Evolutionary conservation across 2,797 vertebrate species (phyloP).

Genomic region (Cyprinella venusta): DNA sequence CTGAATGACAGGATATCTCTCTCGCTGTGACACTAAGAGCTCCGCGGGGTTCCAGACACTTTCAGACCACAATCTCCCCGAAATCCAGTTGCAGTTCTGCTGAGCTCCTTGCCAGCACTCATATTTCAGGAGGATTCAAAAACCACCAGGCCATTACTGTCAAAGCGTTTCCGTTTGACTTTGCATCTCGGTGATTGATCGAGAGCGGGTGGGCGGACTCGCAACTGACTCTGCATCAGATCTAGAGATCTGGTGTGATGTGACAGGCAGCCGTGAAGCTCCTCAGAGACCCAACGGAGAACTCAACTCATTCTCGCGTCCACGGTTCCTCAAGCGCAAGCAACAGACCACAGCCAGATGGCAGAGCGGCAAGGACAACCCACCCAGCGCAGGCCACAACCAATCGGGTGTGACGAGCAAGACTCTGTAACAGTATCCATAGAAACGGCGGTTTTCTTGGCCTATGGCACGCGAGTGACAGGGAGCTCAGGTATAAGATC

Average conservation of each 20-base stretch:
- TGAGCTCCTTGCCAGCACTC: neutral
- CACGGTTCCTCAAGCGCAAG: slow-evolving; percentile 34
- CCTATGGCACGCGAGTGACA: slow-evolving; percentile 41
- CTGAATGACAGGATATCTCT: slow-evolving; percentile 56
- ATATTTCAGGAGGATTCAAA: slow-evolving; percentile 26
- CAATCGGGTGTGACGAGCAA: slow-evolving; percentile 53
- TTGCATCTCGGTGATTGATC: slow-evolving; percentile 43
- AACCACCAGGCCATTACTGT: slow-evolving; percentile 42
- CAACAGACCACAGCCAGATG: slow-evolving; percentile 45
- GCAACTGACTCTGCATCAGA: slow-evolving; percentile 7
- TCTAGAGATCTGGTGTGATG: slow-evolving; percentile 41
- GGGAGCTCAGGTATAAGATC: slow-evolving; percentile 57
- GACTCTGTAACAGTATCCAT: slow-evolving; percentile 57
- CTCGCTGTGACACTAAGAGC: slow-evolving; percentile 60
- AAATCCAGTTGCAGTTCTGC: slow-evolving; percentile 5
- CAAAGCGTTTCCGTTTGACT: slow-evolving; percentile 27
- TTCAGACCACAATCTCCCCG: neutral
- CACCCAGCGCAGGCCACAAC: slow-evolving; percentile 35
- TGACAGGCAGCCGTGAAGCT: slow-evolving; percentile 39
- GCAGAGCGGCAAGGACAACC: slow-evolving; percentile 42
- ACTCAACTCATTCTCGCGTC: slow-evolving; percentile 16
- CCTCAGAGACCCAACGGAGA: slow-evolving; percentile 20
- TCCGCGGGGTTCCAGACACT: slow-evolving; percentile 29
- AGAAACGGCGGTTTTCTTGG: slow-evolving; percentile 54
- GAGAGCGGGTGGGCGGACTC: slow-evolving; percentile 8